Conservation (phyloP, 1,140 invertebrate species). For the Drosophila ficusphila region DNA sequence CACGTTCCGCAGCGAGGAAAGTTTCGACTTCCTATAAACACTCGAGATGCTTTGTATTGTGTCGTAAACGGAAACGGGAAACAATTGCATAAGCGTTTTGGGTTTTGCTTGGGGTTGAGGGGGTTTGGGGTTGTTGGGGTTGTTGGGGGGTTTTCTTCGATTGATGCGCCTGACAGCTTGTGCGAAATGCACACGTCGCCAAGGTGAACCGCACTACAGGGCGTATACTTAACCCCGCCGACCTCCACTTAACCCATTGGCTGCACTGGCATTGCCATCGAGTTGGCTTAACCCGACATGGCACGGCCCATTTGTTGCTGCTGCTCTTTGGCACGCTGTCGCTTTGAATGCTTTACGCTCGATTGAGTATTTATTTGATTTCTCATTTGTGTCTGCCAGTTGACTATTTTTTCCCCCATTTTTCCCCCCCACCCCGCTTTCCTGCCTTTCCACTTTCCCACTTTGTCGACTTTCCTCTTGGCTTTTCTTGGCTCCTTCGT, state of each 20-base stretch:
- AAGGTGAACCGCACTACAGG: constrained; percentile 38
- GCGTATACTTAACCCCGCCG: constrained; percentile 53
- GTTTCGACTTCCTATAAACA: constrained; percentile 61
- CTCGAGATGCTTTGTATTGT: constrained; percentile 48
- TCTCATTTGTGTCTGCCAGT: constrained; percentile 76
- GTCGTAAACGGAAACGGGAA: constrained; percentile 35
- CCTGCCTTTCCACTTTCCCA: background rate
- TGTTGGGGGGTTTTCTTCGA: background rate
- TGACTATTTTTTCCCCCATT: constrained; percentile 41
- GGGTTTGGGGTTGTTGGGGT: too few species aligned
- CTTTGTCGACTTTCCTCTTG: constrained; percentile 4
- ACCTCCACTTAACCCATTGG: constrained; percentile 45
- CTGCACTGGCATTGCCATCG: background rate
- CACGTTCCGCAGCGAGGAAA: constrained; percentile 58
- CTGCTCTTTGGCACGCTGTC: constrained; percentile 54
- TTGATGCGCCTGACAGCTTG: constrained; percentile 27
- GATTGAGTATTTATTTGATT: constrained; percentile 82
- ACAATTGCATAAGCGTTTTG: constrained; percentile 39
- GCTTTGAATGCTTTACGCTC: constrained; percentile 75
- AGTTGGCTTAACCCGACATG: constrained; percentile 25
- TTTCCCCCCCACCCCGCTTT: background rate
- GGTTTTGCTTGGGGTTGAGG: background rate
- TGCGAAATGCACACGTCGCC: constrained; percentile 31
- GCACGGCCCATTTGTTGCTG: constrained; percentile 63
- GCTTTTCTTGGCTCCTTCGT: constrained; percentile 38